Percentiles rank a stretch among this genome's conserved stretches.
phyloP scores from a whole-genome alignment of 2,113 vertebrate species.

The Eublepharis macularius region DNA sequence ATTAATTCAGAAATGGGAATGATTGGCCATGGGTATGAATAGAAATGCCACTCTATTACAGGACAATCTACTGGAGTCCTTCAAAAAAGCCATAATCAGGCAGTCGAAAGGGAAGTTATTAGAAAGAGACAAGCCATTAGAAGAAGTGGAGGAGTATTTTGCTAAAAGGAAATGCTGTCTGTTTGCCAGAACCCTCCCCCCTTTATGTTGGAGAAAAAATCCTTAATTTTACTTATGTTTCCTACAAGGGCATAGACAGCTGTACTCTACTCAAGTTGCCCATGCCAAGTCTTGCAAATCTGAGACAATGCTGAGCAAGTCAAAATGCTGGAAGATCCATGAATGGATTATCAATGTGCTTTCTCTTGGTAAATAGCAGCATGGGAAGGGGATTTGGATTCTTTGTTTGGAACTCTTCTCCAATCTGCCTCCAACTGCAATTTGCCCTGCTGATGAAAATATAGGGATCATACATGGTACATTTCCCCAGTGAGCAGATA shows the following conservation, averaged over 20 bases:
- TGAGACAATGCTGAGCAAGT: neutral
- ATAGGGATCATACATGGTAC: no score
- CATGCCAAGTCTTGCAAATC: neutral
- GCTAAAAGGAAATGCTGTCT: neutral
- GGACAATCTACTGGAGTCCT: constrained; percentile 40
- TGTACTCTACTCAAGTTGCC: neutral
- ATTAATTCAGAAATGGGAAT: constrained; percentile 51
- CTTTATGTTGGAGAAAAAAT: neutral
- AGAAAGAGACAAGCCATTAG: constrained; percentile 17
- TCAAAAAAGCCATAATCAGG: constrained; percentile 36
- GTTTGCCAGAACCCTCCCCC: neutral
- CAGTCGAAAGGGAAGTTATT: constrained; percentile 40
- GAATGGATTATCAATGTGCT: no score
- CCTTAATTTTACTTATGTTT: neutral
- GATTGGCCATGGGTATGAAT: neutral
- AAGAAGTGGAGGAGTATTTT: neutral
- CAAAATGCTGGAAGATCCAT: no score
- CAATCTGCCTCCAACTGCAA: no score
- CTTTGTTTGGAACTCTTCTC: no score
- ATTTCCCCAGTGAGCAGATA: no score
- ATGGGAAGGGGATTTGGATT: no score
- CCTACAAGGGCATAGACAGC: neutral
- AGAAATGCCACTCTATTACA: constrained; percentile 20
- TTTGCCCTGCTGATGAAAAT: no score
- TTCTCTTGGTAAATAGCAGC: no score